Base-by-base conservation (phyloP, 2,113 vertebrate genomes). In the Melanocharis versteri region DNA sequence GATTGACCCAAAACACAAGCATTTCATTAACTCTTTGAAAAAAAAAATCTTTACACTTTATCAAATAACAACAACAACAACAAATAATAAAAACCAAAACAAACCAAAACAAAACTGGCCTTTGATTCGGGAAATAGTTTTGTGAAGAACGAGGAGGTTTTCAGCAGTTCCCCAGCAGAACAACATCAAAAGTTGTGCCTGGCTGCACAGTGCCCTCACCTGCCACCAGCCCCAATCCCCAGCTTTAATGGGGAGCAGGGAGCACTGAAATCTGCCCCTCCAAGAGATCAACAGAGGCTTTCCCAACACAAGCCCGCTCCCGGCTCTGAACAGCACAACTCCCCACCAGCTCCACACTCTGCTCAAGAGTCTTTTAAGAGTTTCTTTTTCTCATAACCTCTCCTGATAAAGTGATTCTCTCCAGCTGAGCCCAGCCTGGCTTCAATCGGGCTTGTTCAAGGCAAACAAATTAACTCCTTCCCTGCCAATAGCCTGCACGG, bases 401-500 rank as follows among this genome's bases (percentile, higher is more conserved):
- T 89, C 53, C 83, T 76, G 61, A 92, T 89, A 80, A 88, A 96
- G 80, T 16, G 57, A 68, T 82, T 90, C 85, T 86, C 85, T 90
- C 92, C 93, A 94, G 93, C 92, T 93, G 96, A 97, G 94, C 85
- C 75, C 88, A 93, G 79, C 11, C 87, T 53, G 92, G 16, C 82
- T 96, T 87, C 90, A 93, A 5, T 70, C 54, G 80, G 1, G 3
- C 19, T 79, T 31, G 37, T 65, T 51, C 28, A 57, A 79, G 84
- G 50, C 64, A 79, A 90, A 83, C 20, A 17, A 3, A 14, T 93
- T 89, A 94, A 95, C 85, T 71, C 87, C 53, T 93, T 93, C 90
- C 56, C 31, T 1, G 26, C 71, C 2, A 0, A 40, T 64, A 45
- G 37, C 44, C 62, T n/a, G 31, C 37, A 2, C 44, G 14, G 27